These are phyloP conservation scores for Macrophya alboannulata DNA, from an alignment of 2,888 invertebrate genomes.

Conservation along the genomic window DNA sequence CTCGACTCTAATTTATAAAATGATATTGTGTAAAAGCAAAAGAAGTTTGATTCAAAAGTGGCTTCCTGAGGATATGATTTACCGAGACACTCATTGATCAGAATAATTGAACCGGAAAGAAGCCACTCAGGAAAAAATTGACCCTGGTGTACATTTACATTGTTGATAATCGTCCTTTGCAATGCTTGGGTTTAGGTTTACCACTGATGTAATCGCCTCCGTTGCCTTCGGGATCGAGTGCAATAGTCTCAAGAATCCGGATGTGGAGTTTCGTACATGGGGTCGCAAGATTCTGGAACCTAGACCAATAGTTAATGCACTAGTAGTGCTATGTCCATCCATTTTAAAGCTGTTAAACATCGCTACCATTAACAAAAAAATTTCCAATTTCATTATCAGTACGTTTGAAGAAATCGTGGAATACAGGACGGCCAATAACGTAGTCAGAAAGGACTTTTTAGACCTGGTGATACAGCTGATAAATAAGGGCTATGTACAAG, in stretches of 20 bases:
- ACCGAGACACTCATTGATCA: neutral
- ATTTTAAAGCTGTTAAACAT: conserved; percentile 68
- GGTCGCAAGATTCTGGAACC: conserved; percentile 69
- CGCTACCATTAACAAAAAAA: conserved; percentile 64
- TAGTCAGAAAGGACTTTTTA: conserved; percentile 76
- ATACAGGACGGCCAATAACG: conserved; percentile 70
- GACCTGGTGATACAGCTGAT: conserved; percentile 76
- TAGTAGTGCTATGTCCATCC: conserved; percentile 68
- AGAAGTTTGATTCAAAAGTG: neutral
- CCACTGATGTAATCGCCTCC: conserved; percentile 56
- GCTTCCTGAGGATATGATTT: neutral
- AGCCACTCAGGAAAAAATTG: neutral
- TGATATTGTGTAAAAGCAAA: neutral
- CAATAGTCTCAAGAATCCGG: conserved; percentile 69
- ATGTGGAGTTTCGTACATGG: conserved; percentile 72
- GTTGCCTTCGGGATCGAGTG: conserved; percentile 73
- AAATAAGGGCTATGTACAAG: conserved; percentile 69
- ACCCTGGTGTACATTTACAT: neutral
- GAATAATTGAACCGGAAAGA: neutral
- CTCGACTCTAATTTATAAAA: neutral
- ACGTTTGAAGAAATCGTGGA: conserved; percentile 74
- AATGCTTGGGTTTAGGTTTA: neutral
- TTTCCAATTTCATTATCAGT: conserved; percentile 74
- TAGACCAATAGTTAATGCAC: conserved; percentile 60
- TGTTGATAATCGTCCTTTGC: neutral